Conservation (phyloP, 2,888 invertebrate genomes). For the Ormyrus pomaceus region DNA sequence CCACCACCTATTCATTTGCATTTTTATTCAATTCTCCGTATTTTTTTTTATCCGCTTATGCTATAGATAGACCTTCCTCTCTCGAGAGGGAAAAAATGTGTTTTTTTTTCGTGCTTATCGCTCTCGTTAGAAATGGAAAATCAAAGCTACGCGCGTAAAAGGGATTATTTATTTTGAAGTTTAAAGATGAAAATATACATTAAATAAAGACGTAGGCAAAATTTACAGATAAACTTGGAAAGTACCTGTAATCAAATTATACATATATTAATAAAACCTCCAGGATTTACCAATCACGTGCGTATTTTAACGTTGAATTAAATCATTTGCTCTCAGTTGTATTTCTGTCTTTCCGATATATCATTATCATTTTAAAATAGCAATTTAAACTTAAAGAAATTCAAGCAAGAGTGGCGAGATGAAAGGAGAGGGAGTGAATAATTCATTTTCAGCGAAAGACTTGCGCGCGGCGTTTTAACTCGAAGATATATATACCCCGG, state of each 20-base stretch:
- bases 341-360: too few species aligned
- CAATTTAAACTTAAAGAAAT: too few species aligned
- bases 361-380: too few species aligned
- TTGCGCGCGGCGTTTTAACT: conserved; percentile 8
- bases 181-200: too few species aligned
- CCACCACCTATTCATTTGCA: conserved; percentile 21
- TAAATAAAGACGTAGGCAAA: too few species aligned
- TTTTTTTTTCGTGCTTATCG: conserved; percentile 13
- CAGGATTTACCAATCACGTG: too few species aligned
- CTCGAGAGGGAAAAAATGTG: background rate
- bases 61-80: conserved; percentile 3
- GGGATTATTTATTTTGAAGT: too few species aligned
- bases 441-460: conserved; percentile 15
- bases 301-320: too few species aligned
- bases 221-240: too few species aligned
- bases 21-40: conserved; percentile 26
- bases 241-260: too few species aligned
- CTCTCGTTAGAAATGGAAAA: conserved; percentile 7
- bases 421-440: conserved; percentile 1
- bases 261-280: too few species aligned
- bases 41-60: conserved; percentile 17
- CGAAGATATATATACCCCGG: conserved; percentile 2
- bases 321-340: too few species aligned
- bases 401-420: background rate
- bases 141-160: conserved; percentile 3